Base-by-base conservation (phyloP, 2,113 vertebrate genomes). In the Austrofundulus limnaeus region DNA sequence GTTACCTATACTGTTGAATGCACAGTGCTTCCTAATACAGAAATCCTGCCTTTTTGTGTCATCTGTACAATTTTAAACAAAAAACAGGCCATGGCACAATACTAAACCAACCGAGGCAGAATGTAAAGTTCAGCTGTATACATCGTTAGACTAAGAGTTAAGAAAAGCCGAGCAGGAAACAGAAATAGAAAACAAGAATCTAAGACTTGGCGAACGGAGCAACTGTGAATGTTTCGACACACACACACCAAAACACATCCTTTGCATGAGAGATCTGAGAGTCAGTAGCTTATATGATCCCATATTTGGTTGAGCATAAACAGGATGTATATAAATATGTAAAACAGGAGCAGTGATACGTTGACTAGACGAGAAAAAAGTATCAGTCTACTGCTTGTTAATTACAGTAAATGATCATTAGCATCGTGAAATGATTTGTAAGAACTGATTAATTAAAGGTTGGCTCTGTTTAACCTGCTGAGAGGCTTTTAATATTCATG, bases 21-120 rank as follows among this genome's bases (percentile, higher is more conserved):
- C 84, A 91, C 88, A 89, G 88, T 91, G 87, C 85, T 88, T 89
- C 83, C 89, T 87, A 87, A 84, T 84, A 90, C 87, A 85, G 76
- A 89, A 76, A 83, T 82, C 77, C 80, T 85, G 84, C 78, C 83
- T 85, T 73, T 81, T 37, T 37, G 41, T 82, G 85, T 84, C 31
- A 84, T 88, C 83, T 87, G 79, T 89, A 88, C 85, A 90, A 82
- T 78, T 75, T 87, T 63, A 80, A 79, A 88, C 56, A 80, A 83
- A 85, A n/a, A 88, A 83, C 72, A 75, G 70, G 76, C 78, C 80
- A 87, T 90, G 90, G 90, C 88, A 90, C 88, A 77, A 83, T 84
- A 87, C 75, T 80, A 70, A 86, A 85, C 69, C 84, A 70, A 85
- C 72, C 80, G 62, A 75, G 74, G 83, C 75, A 66, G 70, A 70